Base-by-base conservation (phyloP, 2,888 invertebrate genomes). In the Callosobruchus maculatus region DNA sequence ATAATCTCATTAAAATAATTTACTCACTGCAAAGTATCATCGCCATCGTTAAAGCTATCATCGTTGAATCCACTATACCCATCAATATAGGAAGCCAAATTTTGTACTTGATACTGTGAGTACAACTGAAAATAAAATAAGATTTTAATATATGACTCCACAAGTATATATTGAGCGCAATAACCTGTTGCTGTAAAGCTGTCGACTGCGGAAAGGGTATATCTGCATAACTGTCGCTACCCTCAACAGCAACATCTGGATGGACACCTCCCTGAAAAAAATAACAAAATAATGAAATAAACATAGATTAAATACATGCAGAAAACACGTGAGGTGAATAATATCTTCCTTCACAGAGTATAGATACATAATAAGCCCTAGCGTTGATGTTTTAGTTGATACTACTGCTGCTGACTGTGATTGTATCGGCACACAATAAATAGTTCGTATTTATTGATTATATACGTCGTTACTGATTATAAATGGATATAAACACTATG, bases 81-180 rank as follows among this genome's bases (percentile, higher is more conserved):
- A 80, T 91, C 91, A 78, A 90, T 89, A 83, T 90, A 89, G 76
- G 90, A 88, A 26, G 90, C 89, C 86, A 91, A 88, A 85, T 91
- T 89, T 85, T 91, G 91, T 82, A 89, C 89, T 87, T 92, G 91
- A 85, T 90, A 92, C 82, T 90, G 90, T 80, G 88, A 86, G 86
- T 88, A 91, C 81, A 88, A 87, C 90, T 90, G 84, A 74, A 82
- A 82, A 74, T 13, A 22, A 21, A 68, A 78, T 81, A 82, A 26
- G 66, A 75, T 72, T 70, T 66, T 30, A 73, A 70, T 73, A n/a
- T n/a, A 72, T 20, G 18, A 49, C 49, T 7, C 13, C 72, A 71
- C 21, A 26, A 22, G 30, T 72, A 21, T 67, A 13, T 66, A 20
- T 70, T 22, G 30, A 71, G 68, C 21, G 1, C 21, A 68, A 9